Percentiles rank a stretch among this genome's conserved stretches.
Evolutionary conservation across 1,140 invertebrate genomes (phyloP).

Genomic region (Aleiodes sp.): DNA sequence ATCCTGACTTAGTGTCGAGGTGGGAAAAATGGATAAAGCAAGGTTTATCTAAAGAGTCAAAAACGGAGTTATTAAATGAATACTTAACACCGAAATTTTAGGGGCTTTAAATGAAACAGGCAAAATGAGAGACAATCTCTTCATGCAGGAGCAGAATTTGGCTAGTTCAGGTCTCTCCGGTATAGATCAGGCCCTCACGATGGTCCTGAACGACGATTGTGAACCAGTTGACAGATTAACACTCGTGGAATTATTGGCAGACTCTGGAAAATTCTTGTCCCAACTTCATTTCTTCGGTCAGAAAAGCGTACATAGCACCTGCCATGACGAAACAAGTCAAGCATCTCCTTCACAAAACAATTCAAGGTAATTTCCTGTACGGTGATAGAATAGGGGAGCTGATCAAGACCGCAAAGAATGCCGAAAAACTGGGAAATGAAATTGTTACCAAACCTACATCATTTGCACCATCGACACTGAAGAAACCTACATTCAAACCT

Average conservation of each 20-base stretch:
- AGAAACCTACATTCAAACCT: not conserved
- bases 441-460: not conserved
- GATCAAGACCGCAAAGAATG: not conserved
- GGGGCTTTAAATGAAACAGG: not conserved
- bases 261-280: not conserved
- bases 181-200: not conserved
- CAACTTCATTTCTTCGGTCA: slow-evolving; percentile 5
- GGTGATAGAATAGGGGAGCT: not conserved
- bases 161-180: too few species aligned
- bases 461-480: not conserved
- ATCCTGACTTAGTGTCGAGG: not conserved
- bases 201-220: not conserved
- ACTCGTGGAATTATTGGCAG: not conserved
- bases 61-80: not conserved
- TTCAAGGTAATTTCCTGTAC: not conserved
- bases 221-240: not conserved
- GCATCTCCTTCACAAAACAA: slow-evolving; percentile 7
- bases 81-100: not conserved
- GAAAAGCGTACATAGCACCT: not conserved
- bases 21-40: not conserved
- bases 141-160: slow-evolving; percentile 8
- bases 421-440: too few species aligned
- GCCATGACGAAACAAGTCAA: not conserved
- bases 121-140: slow-evolving; percentile 2
- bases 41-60: not conserved